phyloP scores from a whole-genome alignment of 2,888 invertebrate species.

The Synergus laeviventris region DNA sequence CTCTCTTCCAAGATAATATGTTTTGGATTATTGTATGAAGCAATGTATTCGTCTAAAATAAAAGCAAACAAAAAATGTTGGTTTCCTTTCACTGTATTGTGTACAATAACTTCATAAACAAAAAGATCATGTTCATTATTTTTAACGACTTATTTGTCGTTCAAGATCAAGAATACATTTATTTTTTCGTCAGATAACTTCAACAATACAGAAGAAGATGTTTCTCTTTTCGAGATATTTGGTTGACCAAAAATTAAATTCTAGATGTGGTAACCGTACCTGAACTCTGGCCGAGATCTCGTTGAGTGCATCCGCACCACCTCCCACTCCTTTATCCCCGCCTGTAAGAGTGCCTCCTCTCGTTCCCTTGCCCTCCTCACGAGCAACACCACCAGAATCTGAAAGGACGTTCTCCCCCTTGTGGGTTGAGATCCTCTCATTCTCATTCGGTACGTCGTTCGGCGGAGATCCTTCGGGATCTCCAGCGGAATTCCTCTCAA shows the following conservation, averaged over 20 bases:
- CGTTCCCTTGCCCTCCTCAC: background rate
- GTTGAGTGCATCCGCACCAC: slow-evolving; percentile 44
- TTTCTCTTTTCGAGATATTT: background rate
- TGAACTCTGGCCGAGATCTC: slow-evolving; percentile 59
- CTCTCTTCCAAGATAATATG: background rate
- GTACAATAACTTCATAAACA: no score
- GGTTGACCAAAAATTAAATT: background rate
- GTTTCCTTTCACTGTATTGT: no score
- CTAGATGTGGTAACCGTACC: slow-evolving; percentile 45
- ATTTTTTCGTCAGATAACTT: background rate
- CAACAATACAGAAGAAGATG: background rate
- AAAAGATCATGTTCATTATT: no score
- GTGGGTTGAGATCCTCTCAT: slow-evolving; percentile 16
- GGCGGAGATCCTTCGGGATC: slow-evolving; percentile 5
- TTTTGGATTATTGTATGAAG: background rate
- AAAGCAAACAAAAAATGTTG: no score
- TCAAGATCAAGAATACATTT: background rate
- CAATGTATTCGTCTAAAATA: no score
- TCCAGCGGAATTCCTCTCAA: slow-evolving; percentile 20
- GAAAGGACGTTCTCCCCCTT: slow-evolving; percentile 38
- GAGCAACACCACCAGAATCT: slow-evolving; percentile 20
- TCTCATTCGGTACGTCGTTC: slow-evolving; percentile 24
- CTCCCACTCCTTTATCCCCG: slow-evolving; percentile 41
- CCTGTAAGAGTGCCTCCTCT: slow-evolving; percentile 15
- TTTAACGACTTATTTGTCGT: no score